Base-by-base conservation (phyloP, 2,888 invertebrate species). In the Acanthosepion pharaonis region DNA sequence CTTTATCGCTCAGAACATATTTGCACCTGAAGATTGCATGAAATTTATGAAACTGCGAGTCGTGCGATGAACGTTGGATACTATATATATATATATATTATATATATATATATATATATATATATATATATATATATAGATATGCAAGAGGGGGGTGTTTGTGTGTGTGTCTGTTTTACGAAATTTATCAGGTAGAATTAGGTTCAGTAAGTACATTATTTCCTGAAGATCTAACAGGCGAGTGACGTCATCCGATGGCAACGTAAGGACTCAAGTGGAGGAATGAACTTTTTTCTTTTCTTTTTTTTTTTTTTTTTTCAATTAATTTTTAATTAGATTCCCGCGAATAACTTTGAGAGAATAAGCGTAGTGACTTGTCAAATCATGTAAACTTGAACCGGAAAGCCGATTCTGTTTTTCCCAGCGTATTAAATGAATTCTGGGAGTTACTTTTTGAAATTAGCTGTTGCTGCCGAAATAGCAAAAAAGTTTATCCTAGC, bases 261-360 rank as follows among this genome's bases (percentile, higher is more conserved):
- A 5, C 59, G 23, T 20, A 59, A 6, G 20, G 23, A 59, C 23
- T 59, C 59, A 23, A 59, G 59, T 25, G 23, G 5, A 15, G 15
- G 78, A 15, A 33, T 33, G 15, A 15, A 78, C 33, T 11, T 33
- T 11, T 78, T 78, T 78, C 5, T 9, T n/a, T n/a, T n/a, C n/a
- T 1, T 42, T 42, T 42, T 42, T 2, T 3, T 42, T 42, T 42
- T 42, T 78, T 11, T 78, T 78, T 78, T 18, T 9, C n/a, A 78
- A 78, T 78, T 78, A 78, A 78, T 78, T n/a, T 78, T 33, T 33
- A 78, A 78, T 78, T 78, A 78, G 78, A 78, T n/a, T 78, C n/a
- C 78, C n/a, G 78, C 18, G 78, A 78, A 78, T n/a, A 11, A 18
- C 33, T 78, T 23, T 15, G n/a, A 15, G 78, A 15, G 78, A 78